These are phyloP conservation scores for Ephestia elutella DNA, from an alignment of 1,140 invertebrate species.

Conservation along the genomic window DNA sequence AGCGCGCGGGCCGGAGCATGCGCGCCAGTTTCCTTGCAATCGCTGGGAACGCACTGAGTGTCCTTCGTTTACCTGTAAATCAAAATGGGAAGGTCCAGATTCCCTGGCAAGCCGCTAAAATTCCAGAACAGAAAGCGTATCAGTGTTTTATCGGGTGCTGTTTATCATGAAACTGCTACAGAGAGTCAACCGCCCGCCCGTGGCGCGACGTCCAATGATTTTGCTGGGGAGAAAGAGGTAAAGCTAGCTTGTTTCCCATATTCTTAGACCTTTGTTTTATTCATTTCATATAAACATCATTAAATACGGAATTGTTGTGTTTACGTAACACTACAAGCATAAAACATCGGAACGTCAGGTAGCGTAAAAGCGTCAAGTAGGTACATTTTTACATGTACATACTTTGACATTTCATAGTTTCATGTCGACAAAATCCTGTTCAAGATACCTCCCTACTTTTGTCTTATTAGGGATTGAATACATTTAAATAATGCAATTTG, in stretches of 20 bases:
- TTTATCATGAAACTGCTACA: conserved; percentile 66
- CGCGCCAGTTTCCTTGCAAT: conserved; percentile 71
- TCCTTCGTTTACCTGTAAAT: conserved; percentile 69
- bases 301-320: conserved; percentile 51
- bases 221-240: conserved; percentile 70
- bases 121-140: conserved; percentile 87
- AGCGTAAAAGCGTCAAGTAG: conserved; percentile 26
- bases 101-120: conserved; percentile 89
- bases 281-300: conserved; percentile 34
- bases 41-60: conserved; percentile 70
- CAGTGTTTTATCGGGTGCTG: conserved; percentile 78
- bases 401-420: conserved; percentile 44
- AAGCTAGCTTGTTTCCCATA: conserved; percentile 36
- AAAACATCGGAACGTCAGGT: conserved; percentile 34
- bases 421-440: neutral
- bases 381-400: conserved; percentile 26
- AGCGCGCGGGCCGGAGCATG: conserved; percentile 73
- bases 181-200: conserved; percentile 62
- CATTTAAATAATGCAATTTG: neutral
- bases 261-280: conserved; percentile 23
- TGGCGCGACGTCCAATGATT: conserved; percentile 59
- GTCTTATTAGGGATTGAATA: too few relatives aligned
- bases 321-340: conserved; percentile 64
- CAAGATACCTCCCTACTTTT: too few relatives aligned
- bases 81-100: conserved; percentile 80